Base-by-base conservation (phyloP, 2,888 invertebrate species). In the Mamestra brassicae region DNA sequence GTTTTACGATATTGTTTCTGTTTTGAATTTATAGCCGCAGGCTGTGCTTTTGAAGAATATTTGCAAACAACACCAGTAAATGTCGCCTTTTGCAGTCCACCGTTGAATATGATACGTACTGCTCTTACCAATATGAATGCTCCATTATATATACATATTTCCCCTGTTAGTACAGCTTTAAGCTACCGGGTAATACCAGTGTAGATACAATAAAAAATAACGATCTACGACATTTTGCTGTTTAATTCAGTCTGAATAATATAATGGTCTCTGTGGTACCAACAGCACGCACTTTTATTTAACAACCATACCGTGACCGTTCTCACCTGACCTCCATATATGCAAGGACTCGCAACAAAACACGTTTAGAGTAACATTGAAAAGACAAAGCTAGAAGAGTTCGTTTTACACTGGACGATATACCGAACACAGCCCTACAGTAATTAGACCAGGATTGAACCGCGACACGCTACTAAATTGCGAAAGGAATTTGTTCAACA, bases 231-330 rank as follows among this genome's bases (percentile, higher is more conserved):
- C 42, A 58, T 68, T 78, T 57, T 85, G 78, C 84, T 84, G 81
- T 88, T 88, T 89, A 90, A 88, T 89, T 88, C 83, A 87, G 88
- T 87, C 85, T 81, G 86, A 86, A 87, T 89, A 90, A 88, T 88
- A 89, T 82, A 76, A 85, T 81, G 81, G 84, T 85, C 85, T 84
- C 86, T 80, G 85, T 87, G 81, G 85, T 88, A 88, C 84, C 80
- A 88, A 73, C 85, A 86, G 80, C 89, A 90, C 87, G 89, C 89
- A 85, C 85, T 82, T 87, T 87, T 89, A 87, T 82, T 84, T 78
- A 66, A 90, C 84, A 85, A 87, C 86, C 84, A 81, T 80, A 72
- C 73, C 78, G 76, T 80, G 80, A 86, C 92, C 89, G 89, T 81
- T 82, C 75, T 81, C 71, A 75, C 65, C 66, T 88, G 90, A 88